Evolutionary conservation across 1,140 invertebrate species (phyloP), one percentile per base, ranked within the genome.

Genomic region (Pentalonia nigronervosa): DNA sequence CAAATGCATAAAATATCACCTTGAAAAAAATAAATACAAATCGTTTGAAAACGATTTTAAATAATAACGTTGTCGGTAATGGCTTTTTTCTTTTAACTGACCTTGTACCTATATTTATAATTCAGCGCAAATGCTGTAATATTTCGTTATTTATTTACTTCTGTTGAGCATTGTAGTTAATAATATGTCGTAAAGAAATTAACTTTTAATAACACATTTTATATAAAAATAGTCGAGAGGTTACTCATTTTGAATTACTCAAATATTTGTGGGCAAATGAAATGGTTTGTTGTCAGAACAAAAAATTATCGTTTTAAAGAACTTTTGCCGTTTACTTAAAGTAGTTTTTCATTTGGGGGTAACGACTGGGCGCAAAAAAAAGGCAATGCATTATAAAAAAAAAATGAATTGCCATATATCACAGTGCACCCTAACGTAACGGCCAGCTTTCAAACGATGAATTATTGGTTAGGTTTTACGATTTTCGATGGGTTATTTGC

Each of bases 241-340:
- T n/a, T 47, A 89, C 17, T 53, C 34, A 8, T 45, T 67, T 47
- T 47, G 20, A 17, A 60, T 14, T 14, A 36, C 23, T 41, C 2
- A 17, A 67, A 67, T 90, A 20, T 60, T 60, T 67, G 56, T 21
- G 21, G 25, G 14, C 7, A 25, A 90, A 67, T 45, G 89, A 67
- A 90, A 60, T 45, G 47, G 17, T 90, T 60, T 67, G 14, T n/a
- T 7, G 53, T 47, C 14, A 25, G 34, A 45, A 67, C 53, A 41
- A 90, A 67, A 90, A 90, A 90, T 90, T 45, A 90, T 67, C 53
- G 56, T 90, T 90, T 67, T 67, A 41, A 90, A 56, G 88, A 25
- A n/a, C 8, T 90, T 45, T 56, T 90, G 56, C 67, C 36, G 53
- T 67, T 41, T 90, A 90, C 53, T 45, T 90, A 67, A 89, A 90